phyloP scores from a whole-genome alignment of 2,797 vertebrate genomes.

The Crax fasciolata region DNA sequence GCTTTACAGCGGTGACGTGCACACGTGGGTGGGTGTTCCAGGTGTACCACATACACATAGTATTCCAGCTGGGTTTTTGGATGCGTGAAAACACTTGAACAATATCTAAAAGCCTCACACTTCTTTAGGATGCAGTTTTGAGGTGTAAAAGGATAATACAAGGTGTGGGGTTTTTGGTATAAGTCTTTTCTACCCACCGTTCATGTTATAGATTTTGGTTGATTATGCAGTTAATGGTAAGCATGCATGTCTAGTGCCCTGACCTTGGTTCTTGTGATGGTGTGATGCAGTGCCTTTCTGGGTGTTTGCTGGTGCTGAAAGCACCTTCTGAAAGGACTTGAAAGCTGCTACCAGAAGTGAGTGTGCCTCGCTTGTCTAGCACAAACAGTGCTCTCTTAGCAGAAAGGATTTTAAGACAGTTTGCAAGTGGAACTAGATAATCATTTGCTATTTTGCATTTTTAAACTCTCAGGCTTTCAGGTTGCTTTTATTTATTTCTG shows the following conservation, averaged over 20 bases:
- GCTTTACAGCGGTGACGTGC: neutral
- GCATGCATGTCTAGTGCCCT: neutral
- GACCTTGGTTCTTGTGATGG: neutral
- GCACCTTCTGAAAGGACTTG: neutral
- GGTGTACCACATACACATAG: neutral
- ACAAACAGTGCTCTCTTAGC: neutral
- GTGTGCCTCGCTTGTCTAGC: neutral
- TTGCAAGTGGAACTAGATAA: neutral
- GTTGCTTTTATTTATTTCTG: neutral
- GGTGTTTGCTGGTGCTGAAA: neutral
- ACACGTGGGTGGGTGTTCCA: neutral
- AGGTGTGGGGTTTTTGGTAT: neutral
- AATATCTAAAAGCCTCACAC: accelerated
- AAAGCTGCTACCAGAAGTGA: neutral
- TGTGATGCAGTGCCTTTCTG: neutral
- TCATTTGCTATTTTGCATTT: neutral
- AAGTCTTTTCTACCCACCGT: accelerated
- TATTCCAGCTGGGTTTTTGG: neutral
- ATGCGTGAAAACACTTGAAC: neutral
- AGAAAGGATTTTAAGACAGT: neutral
- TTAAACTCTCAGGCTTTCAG: accelerated
- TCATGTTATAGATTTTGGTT: neutral
- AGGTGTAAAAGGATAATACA: neutral
- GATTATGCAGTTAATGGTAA: neutral
- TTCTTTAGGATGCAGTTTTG: neutral